phyloP scores from a whole-genome alignment of 1,140 invertebrate genomes.

The Branchinecta lindahli region DNA sequence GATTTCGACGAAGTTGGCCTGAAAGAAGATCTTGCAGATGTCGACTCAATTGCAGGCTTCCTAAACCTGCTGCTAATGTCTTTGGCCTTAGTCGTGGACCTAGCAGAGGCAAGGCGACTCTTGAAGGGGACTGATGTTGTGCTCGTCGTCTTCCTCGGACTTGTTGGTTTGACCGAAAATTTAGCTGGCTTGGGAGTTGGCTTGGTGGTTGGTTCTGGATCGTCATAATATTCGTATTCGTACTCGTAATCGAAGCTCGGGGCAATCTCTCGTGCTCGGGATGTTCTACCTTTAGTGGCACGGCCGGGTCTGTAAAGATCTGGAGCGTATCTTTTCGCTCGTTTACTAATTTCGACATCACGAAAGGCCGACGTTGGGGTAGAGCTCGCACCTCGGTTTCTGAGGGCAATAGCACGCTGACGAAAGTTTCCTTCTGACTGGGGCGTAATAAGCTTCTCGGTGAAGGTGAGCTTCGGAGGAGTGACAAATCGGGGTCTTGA shows the following conservation, averaged over 20 bases:
- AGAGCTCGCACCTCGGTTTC: neutral
- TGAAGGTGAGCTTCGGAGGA: constrained; percentile 20
- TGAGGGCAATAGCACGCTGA: neutral
- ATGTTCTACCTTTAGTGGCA: neutral
- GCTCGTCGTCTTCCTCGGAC: constrained; percentile 19
- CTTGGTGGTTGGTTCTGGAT: constrained; percentile 11
- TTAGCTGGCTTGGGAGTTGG: constrained; percentile 12
- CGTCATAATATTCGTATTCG: constrained; percentile 21
- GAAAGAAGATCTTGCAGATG: constrained; percentile 8
- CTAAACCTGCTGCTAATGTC: neutral
- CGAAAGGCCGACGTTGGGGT: neutral
- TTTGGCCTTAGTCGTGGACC: neutral
- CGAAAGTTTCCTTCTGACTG: neutral
- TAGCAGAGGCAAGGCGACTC: neutral
- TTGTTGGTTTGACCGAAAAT: constrained; percentile 12
- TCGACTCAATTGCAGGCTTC: constrained; percentile 4
- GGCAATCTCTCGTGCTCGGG: neutral
- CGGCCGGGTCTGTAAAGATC: neutral
- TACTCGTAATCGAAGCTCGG: constrained; percentile 18
- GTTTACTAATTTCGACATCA: neutral
- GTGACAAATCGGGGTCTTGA: constrained; percentile 16
- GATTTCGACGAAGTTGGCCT: neutral
- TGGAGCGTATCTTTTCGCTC: neutral
- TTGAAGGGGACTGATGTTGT: constrained; percentile 18
- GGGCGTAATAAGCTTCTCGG: constrained; percentile 9